Evolutionary conservation across 2,797 vertebrate species (phyloP).

Genomic region (Phrynocephalus vlangalii): DNA sequence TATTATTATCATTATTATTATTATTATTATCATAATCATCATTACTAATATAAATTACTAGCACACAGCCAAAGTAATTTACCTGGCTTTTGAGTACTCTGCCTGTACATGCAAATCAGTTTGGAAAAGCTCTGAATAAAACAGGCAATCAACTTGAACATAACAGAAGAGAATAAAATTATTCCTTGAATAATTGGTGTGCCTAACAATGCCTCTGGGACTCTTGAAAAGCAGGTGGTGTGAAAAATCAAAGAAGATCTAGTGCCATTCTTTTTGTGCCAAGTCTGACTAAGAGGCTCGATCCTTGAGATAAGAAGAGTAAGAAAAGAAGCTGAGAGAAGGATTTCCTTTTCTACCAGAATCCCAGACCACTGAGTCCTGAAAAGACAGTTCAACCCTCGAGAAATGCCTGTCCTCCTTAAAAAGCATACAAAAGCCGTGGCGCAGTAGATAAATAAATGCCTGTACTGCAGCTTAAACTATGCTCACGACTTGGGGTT

Average conservation of each 20-base stretch:
- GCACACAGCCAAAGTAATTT: not conserved
- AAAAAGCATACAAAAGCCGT: not conserved
- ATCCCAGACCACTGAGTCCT: not conserved
- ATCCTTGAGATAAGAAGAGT: not conserved
- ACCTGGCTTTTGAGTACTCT: not conserved
- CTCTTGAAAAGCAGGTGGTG: not conserved
- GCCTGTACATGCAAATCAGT: not conserved
- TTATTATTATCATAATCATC: too few relatives aligned
- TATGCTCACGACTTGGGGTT: too few relatives aligned
- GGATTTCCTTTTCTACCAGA: not conserved
- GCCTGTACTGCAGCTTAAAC: too few relatives aligned
- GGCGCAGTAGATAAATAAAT: too few relatives aligned
- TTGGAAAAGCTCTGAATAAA: not conserved
- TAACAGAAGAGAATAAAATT: not conserved
- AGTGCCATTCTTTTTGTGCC: not conserved
- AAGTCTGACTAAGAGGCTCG: not conserved
- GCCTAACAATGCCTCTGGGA: not conserved
- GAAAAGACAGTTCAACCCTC: not conserved
- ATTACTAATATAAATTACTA: not conserved
- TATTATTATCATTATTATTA: too few relatives aligned
- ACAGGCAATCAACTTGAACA: not conserved
- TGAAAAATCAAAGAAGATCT: not conserved
- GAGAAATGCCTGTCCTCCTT: not conserved
- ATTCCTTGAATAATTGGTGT: not conserved
- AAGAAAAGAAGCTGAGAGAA: not conserved